phyloP scores from a whole-genome alignment of 1,140 invertebrate genomes.

The Eubasilissa regina region DNA sequence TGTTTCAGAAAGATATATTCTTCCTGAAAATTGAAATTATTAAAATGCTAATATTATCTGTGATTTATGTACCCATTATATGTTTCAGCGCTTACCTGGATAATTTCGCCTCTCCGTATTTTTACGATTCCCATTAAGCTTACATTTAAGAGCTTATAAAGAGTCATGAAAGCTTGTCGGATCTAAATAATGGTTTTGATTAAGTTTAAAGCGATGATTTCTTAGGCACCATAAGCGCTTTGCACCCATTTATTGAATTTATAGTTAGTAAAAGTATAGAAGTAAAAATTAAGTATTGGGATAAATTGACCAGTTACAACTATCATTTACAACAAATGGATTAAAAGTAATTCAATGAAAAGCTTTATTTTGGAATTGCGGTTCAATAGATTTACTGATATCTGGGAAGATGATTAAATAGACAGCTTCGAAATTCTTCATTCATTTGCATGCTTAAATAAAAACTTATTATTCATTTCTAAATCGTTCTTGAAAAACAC shows the following conservation, averaged over 20 bases:
- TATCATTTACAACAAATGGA: too few relatives aligned
- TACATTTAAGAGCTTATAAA: constrained; percentile 42
- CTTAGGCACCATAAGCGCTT: constrained; percentile 8
- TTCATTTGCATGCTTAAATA: too few relatives aligned
- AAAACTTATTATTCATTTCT: too few relatives aligned
- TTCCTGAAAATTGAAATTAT: constrained; percentile 52
- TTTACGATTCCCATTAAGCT: constrained; percentile 44
- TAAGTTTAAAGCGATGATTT: constrained; percentile 35
- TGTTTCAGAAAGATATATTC: constrained; percentile 46
- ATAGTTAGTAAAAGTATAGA: too few relatives aligned
- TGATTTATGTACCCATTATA: constrained; percentile 47
- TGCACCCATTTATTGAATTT: neutral
- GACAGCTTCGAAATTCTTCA: too few relatives aligned
- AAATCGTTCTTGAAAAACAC: too few relatives aligned
- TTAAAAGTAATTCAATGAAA: too few relatives aligned
- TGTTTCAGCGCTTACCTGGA: constrained; percentile 43
- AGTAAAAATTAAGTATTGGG: too few relatives aligned
- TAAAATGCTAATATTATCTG: constrained; percentile 53
- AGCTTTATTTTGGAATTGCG: too few relatives aligned
- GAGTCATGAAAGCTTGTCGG: constrained; percentile 34
- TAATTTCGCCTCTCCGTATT: constrained; percentile 42
- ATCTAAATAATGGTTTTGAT: constrained; percentile 41
- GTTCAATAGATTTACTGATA: too few relatives aligned
- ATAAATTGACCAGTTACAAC: too few relatives aligned
- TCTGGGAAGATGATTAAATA: too few relatives aligned